Conservation (phyloP, 2,113 vertebrate genomes). For the Tragulus kanchil region DNA sequence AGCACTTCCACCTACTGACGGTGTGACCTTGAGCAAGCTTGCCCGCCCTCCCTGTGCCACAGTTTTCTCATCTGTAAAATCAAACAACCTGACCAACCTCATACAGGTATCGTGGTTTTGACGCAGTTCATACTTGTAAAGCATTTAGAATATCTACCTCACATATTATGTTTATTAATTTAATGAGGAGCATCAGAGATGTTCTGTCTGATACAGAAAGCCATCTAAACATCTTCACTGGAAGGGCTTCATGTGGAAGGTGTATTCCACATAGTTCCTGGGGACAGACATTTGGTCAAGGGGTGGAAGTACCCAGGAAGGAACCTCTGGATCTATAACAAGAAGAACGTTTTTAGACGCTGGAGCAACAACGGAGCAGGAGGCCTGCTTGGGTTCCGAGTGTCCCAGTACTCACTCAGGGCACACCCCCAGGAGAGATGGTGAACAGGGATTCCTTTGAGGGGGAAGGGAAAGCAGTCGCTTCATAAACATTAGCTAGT, state of each 20-base stretch:
- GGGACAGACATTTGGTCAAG: not conserved
- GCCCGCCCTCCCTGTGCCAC: not conserved
- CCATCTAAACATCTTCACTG: constrained; percentile 2
- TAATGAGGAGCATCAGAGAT: not conserved
- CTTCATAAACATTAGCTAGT: not conserved
- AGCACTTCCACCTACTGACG: not conserved
- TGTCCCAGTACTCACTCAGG: not conserved
- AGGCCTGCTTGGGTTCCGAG: not conserved
- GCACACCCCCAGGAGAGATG: not conserved
- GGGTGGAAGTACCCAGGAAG: not conserved
- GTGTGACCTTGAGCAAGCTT: not conserved
- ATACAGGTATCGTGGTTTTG: not conserved
- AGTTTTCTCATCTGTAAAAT: constrained; percentile 18
- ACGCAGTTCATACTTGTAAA: not conserved
- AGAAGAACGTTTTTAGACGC: not conserved
- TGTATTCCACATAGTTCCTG: not conserved
- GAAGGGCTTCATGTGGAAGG: not conserved
- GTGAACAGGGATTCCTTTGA: not conserved
- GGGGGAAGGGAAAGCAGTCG: not conserved
- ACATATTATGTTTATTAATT: not conserved
- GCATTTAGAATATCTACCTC: not conserved
- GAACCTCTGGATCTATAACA: not conserved
- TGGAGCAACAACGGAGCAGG: not conserved
- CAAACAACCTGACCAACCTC: not conserved
- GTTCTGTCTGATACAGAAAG: not conserved